phyloP scores from a whole-genome alignment of 30 jellyfish, hydroid and myxozoan genomes.

The Hydractinia symbiolongicarpus region DNA sequence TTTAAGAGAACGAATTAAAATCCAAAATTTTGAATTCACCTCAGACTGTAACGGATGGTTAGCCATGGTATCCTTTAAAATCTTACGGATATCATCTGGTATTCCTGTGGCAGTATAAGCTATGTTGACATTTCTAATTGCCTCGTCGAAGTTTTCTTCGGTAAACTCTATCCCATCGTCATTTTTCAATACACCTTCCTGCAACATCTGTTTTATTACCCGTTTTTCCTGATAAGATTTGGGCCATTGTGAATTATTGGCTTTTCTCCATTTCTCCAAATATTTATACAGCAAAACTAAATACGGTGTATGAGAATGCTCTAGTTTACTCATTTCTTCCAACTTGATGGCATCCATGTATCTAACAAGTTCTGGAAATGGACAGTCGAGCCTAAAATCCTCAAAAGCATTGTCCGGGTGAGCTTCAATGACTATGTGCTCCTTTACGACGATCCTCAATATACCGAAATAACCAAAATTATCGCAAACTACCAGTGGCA shows the following conservation, averaged over 20 bases:
- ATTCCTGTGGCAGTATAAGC: constrained; percentile 42
- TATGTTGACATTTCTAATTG: constrained; percentile 62
- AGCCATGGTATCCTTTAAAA: constrained; percentile 45
- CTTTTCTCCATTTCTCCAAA: constrained; percentile 61
- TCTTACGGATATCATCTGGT: constrained; percentile 46
- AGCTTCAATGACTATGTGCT: constrained; percentile 81
- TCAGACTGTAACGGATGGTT: constrained; percentile 62
- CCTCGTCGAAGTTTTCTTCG: constrained; percentile 88
- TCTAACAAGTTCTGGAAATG: constrained; percentile 62
- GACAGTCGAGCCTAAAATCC: constrained; percentile 71
- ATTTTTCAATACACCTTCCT: constrained; percentile 47
- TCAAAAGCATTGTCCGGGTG: constrained; percentile 84
- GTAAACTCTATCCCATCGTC: constrained; percentile 52
- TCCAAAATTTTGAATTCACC: constrained; percentile 61
- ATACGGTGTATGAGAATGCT: constrained; percentile 79
- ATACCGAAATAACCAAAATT: constrained; percentile 70
- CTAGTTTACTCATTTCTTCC: constrained; percentile 59
- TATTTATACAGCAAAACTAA: constrained; percentile 51
- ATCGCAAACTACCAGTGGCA: constrained; percentile 66
- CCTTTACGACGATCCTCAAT: constrained; percentile 65
- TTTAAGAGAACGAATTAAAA: constrained; percentile 64
- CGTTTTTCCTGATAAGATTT: constrained; percentile 48
- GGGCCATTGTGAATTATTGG: constrained; percentile 59
- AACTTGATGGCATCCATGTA: constrained; percentile 60
- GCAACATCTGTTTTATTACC: constrained; percentile 37